Base-by-base conservation (phyloP, 1,140 invertebrate genomes). In the Drosophila aff. region DNA sequence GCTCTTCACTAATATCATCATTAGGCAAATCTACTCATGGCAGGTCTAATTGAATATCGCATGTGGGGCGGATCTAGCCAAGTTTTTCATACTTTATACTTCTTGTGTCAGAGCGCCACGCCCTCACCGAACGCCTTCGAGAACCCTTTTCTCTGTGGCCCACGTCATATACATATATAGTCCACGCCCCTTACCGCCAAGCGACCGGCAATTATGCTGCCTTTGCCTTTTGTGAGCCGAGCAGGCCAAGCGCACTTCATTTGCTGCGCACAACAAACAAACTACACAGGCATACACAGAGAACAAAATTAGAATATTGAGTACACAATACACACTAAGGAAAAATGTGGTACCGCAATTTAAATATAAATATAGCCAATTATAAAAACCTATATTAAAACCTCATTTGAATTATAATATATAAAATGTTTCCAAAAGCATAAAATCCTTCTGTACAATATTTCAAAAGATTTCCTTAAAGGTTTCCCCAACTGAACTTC, bases 191-290 rank as follows among this genome's bases (percentile, higher is more conserved):
- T 6, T 18, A 7, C 58, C 49, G 16, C 41, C 46, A 52, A 41
- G 46, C 59, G 71, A 65, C 77, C 58, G 47, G 81, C 64, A 83
- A 75, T 89, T 83, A 81, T 81, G 69, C 65, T 53, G 64, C 69
- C 52, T 38, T 52, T 57, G 58, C 72, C 60, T 72, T 71, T 46
- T 69, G 62, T 65, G 55, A 53, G 61, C 55, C 43, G 60, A 58
- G 58, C 68, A 82, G 26, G 11, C 75, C 43, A 44, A 69, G 66
- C 63, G 61, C 82, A 75, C 82, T 86, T 78, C 61, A 81, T 85
- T 85, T 75, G 47, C 60, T 53, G 49, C 73, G 63, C 59, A 80
- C 71, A 67, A 67, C 65, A 77, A 50, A 55, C 44, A 57, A 64
- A 79, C 55, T 40, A 26, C 60, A 38, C 43, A 40, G 31, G 46